Evolutionary conservation across 2,113 vertebrate genomes (phyloP).

Genomic region (Callipepla squamata): DNA sequence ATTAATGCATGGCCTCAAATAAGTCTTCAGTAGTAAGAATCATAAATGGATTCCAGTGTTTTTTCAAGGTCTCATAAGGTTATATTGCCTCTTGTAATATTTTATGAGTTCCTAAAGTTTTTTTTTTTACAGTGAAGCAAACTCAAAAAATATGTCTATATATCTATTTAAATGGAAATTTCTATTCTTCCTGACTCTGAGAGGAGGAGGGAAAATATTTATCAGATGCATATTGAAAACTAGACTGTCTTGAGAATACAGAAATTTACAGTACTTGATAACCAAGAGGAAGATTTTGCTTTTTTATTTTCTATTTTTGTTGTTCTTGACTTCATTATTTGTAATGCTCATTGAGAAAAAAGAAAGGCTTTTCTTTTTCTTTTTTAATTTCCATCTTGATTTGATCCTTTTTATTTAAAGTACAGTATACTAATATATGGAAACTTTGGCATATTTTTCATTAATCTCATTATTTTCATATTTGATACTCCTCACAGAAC

Average conservation of each 20-base stretch:
- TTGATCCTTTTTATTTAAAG: not conserved
- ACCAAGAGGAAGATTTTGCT: not conserved
- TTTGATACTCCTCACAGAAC: not conserved
- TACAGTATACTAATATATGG: not conserved
- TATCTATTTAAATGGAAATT: not conserved
- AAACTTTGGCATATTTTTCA: not conserved
- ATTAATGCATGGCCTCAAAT: not conserved
- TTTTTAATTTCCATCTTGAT: not conserved
- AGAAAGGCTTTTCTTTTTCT: not conserved
- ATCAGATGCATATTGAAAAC: not conserved
- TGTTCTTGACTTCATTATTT: not conserved
- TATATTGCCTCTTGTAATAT: not conserved
- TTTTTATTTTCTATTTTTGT: not conserved
- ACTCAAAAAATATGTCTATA: not conserved
- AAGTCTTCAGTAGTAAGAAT: not conserved
- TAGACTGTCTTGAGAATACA: not conserved
- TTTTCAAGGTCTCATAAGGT: not conserved
- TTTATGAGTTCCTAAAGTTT: not conserved
- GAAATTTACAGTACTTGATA: not conserved
- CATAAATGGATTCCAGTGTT: not conserved
- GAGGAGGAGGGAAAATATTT: not conserved
- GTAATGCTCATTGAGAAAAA: not conserved
- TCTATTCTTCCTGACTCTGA: not conserved
- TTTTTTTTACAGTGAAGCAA: not conserved
- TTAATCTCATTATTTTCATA: not conserved